Percentiles rank a stretch among this genome's conserved stretches.
These are phyloP conservation scores for Muschampia plurimacula DNA, from an alignment of 2,888 invertebrate species.

Conservation along the genomic window DNA sequence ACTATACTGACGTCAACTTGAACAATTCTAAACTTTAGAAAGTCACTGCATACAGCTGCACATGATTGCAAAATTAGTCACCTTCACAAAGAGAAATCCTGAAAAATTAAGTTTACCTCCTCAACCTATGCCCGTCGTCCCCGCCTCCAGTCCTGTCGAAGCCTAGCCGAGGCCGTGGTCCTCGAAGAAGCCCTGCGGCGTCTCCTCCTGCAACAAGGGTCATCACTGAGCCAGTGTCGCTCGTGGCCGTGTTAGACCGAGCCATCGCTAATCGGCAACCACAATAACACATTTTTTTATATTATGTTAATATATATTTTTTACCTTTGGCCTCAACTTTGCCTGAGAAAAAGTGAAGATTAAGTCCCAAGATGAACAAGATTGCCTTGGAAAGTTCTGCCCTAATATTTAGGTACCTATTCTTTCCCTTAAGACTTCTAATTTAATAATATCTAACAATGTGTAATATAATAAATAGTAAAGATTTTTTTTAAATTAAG, in stretches of 20 bases:
- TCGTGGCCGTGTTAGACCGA: constrained; percentile 81
- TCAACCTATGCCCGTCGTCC: not conserved
- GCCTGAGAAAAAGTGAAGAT: not conserved
- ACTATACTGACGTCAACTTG: no score
- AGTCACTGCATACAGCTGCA: no score
- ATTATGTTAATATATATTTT: not conserved
- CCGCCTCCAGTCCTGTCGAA: not conserved
- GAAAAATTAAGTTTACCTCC: constrained; percentile 4
- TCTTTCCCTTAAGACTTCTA: no score
- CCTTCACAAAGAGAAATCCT: not conserved
- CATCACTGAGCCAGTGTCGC: constrained; percentile 83
- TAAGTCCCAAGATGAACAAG: no score
- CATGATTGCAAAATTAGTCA: no score
- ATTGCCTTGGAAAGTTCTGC: not conserved
- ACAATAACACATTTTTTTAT: not conserved
- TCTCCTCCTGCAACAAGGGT: constrained; percentile 97
- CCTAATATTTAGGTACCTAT: no score
- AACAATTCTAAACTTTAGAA: no score
- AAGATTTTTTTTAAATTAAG: no score
- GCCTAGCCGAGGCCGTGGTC: constrained; percentile 98
- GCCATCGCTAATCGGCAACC: constrained; percentile 66
- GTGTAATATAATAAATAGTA: no score
- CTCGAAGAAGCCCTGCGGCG: constrained; percentile 99
- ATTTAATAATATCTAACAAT: no score
- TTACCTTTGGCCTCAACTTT: not conserved